phyloP scores from a whole-genome alignment of 2,888 invertebrate genomes.

The Andrena minutula region DNA sequence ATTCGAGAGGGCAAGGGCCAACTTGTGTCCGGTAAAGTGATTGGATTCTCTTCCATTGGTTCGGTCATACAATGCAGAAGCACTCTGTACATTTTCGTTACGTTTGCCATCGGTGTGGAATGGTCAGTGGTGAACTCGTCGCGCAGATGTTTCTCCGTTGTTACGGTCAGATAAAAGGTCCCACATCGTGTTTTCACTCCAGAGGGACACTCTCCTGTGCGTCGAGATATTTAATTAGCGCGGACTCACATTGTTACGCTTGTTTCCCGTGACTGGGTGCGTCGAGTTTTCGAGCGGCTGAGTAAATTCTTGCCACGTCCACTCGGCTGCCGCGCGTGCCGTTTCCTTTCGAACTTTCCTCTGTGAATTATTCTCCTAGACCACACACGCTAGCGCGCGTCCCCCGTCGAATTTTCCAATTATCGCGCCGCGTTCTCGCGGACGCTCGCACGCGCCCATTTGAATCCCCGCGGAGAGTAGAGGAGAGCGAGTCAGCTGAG shows the following conservation, averaged over 20 bases:
- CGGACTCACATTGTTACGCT: not conserved
- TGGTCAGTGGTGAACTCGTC: not conserved
- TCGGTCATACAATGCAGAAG: not conserved
- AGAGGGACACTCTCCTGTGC: not conserved
- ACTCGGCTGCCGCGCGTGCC: conserved; percentile 9
- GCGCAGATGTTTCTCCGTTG: not conserved
- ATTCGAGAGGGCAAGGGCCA: conserved; percentile 37
- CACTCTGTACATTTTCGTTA: not conserved
- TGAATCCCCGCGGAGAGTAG: not conserved
- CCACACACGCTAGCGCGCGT: not conserved
- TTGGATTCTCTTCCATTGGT: too few species aligned
- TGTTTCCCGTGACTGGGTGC: not conserved
- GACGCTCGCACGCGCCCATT: not conserved
- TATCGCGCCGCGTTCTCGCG: not conserved
- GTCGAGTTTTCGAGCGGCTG: conserved; percentile 1
- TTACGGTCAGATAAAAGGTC: not conserved
- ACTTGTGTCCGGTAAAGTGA: too few species aligned
- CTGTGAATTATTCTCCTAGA: not conserved
- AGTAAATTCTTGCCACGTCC: conserved; percentile 14
- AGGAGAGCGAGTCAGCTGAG: conserved; percentile 29
- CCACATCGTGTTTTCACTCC: not conserved
- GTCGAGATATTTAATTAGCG: conserved; percentile 6
- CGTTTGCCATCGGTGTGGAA: not conserved
- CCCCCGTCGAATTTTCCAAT: conserved; percentile 26
- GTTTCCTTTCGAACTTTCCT: conserved; percentile 36